These are phyloP conservation scores for Sitta carolinensis DNA, from an alignment of 2,797 vertebrate species.

Conservation along the genomic window DNA sequence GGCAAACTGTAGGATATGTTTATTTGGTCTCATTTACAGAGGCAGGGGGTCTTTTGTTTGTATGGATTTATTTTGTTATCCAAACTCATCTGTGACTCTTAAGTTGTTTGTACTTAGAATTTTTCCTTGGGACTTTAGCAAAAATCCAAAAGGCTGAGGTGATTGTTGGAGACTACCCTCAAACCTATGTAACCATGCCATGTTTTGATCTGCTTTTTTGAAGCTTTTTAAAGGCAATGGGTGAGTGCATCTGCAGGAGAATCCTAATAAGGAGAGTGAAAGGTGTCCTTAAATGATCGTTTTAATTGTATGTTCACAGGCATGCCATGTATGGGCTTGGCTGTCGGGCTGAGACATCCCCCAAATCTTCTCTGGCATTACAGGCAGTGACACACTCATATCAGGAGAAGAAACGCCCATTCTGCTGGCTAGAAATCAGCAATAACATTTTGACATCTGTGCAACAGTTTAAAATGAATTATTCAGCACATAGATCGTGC, in stretches of 20 bases:
- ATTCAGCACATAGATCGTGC: constrained; percentile 57
- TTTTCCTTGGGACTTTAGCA: not conserved
- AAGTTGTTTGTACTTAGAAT: not conserved
- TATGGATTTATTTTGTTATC: not conserved
- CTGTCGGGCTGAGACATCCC: not conserved
- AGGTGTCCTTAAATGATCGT: not conserved
- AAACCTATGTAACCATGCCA: not conserved
- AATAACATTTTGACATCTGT: constrained; percentile 67
- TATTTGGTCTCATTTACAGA: not conserved
- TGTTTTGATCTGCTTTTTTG: not conserved
- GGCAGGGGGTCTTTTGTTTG: rapidly evolving
- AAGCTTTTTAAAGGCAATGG: not conserved
- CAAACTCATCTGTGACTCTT: not conserved
- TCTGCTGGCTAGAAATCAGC: constrained; percentile 62
- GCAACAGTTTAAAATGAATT: constrained; percentile 73
- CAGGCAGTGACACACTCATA: not conserved
- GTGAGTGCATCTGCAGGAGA: not conserved
- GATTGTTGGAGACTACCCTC: not conserved
- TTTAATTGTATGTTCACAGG: not conserved
- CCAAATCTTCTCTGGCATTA: not conserved
- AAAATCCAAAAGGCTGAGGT: not conserved
- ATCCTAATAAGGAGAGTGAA: not conserved
- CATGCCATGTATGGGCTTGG: not conserved
- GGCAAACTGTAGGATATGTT: not conserved
- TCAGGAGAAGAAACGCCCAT: constrained; percentile 21